Evolutionary conservation across 2,113 vertebrate genomes (phyloP).

Genomic region (Tachuris rubrigastra): DNA sequence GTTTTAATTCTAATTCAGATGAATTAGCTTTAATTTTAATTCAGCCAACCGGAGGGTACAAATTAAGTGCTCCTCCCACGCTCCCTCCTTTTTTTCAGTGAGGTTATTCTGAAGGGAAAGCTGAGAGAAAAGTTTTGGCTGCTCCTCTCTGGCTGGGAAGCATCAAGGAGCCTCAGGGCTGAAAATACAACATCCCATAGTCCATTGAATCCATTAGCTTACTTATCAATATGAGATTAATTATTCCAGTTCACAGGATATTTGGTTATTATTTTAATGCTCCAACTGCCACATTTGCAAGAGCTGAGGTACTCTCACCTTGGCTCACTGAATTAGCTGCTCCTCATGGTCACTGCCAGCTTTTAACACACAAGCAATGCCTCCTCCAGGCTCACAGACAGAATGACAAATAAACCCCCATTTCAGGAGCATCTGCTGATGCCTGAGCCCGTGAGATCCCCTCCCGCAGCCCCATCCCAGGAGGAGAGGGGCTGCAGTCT

Average conservation of each 20-base stretch:
- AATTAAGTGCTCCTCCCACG: neutral
- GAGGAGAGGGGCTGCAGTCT: neutral
- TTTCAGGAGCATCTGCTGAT: neutral
- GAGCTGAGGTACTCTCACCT: neutral
- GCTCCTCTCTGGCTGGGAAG: neutral
- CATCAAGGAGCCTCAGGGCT: neutral
- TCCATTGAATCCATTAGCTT: slow-evolving; percentile 27
- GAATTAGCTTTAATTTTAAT: neutral
- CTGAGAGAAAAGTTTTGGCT: neutral
- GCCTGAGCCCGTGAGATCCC: rapidly evolving
- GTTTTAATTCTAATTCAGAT: neutral
- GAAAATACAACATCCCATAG: slow-evolving; percentile 12
- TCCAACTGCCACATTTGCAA: neutral
- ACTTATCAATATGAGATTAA: slow-evolving; percentile 39
- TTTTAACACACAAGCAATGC: neutral
- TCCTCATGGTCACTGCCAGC: neutral
- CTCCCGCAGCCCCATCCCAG: neutral
- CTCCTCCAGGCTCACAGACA: neutral
- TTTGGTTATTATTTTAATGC: slow-evolving; percentile 6
- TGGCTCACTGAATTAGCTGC: neutral
- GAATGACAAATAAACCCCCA: neutral
- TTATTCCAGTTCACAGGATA: slow-evolving; percentile 12
- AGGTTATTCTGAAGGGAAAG: neutral
- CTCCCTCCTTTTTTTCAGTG: neutral
- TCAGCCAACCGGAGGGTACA: neutral